Evolutionary conservation across 2,888 invertebrate species (phyloP), one percentile per base, ranked within the genome.

Genomic region (Scrobipalpa costella): DNA sequence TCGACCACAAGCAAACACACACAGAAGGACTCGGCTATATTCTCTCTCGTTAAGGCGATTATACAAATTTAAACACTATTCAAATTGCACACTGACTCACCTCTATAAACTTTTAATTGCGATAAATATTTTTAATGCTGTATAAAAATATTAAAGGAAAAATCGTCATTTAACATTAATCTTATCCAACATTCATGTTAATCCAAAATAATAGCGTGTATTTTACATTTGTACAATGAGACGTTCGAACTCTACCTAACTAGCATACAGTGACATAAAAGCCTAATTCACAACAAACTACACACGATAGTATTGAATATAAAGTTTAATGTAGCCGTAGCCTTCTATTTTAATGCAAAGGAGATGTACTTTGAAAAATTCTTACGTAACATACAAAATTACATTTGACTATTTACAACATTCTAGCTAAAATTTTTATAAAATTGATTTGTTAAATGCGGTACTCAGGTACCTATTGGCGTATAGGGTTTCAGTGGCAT

Each of bases 61-160:
- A 88, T 87, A 88, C 85, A 86, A 80, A 82, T 81, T 63, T 83
- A 84, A 84, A 88, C 78, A 86, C 89, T 90, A 87, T 85, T 83
- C 77, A 85, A 88, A 86, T 87, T 89, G 89, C 90, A 89, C 90
- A 86, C 87, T 85, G 88, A 90, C 85, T 85, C 89, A 90, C 87
- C 90, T 87, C 88, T 89, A 90, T 88, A 90, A 87, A 90, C 86
- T 87, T 90, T 90, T 88, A 89, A 89, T 90, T 90, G 90, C 90
- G 87, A 85, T 90, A 87, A 85, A 88, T 90, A 90, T 84, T 83
- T 86, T 85, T 88, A 87, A 89, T 89, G 89, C 88, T 91, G 90
- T 91, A 91, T 90, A 91, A 91, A 91, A 90, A 91, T 90, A 90
- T 89, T 90, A 90, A 91, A 91, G 89, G 84, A 88, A 91, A 89